Percentiles rank a stretch among this genome's conserved stretches.
These are phyloP conservation scores for Pogonophryne albipinna DNA, from an alignment of 2,797 vertebrate genomes.

Conservation along the genomic window DNA sequence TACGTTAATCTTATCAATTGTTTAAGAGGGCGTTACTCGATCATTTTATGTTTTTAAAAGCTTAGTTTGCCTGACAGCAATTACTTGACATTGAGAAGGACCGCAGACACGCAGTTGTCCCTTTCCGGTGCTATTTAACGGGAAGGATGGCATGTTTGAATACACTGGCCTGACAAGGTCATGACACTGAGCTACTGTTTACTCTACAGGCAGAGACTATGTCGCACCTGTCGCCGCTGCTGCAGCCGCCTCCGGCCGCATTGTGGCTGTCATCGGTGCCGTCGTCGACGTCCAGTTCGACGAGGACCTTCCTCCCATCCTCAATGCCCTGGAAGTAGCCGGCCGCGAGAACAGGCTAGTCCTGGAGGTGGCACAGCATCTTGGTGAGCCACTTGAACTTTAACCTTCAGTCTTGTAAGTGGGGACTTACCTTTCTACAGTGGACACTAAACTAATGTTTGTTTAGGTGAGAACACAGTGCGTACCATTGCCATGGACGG, in stretches of 20 bases:
- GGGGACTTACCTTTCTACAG: no score
- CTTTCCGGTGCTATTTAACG: no score
- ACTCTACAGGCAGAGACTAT: constrained; percentile 90
- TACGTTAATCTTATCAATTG: no score
- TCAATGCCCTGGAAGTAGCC: constrained; percentile 95
- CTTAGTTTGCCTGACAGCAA: background rate
- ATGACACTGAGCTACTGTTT: background rate
- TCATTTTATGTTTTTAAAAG: background rate
- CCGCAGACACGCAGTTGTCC: background rate
- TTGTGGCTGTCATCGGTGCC: constrained; percentile 96
- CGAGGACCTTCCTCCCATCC: constrained; percentile 95
- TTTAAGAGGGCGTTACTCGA: rapidly evolving
- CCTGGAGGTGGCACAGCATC: constrained; percentile 97
- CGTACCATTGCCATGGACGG: constrained; percentile 99
- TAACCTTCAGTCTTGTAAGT: background rate
- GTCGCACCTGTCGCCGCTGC: constrained; percentile 87
- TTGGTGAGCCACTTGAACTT: constrained; percentile 60
- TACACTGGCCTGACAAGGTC: constrained; percentile 6
- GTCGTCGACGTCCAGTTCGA: constrained; percentile 99
- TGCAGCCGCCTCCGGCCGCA: constrained; percentile 82
- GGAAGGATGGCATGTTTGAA: rapidly evolving
- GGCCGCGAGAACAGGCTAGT: constrained; percentile 93
- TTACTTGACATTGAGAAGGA: constrained; percentile 62
- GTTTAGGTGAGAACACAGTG: constrained; percentile 93
- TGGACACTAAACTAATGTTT: background rate